Base-by-base conservation (phyloP, 2,888 invertebrate species). In the Seira ritae region DNA sequence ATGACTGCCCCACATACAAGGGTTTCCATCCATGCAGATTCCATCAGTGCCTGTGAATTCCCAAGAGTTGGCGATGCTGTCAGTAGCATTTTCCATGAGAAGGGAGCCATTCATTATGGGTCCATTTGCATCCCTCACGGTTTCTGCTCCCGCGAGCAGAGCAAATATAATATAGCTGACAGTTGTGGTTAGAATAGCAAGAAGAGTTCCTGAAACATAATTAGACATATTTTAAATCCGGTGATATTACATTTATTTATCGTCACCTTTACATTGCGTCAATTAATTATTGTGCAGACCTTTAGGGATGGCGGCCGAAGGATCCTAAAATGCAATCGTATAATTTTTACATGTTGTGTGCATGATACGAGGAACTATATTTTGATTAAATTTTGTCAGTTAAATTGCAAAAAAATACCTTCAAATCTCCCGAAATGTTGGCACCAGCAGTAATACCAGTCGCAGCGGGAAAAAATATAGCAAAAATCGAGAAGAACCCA, bases 391-490 rank as follows among this genome's bases (percentile, higher is more conserved):
- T 60, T n/a, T n/a, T n/a, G n/a, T n/a, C n/a, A n/a, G n/a, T n/a
- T n/a, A n/a, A n/a, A n/a, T n/a, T n/a, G n/a, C n/a, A n/a, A n/a
- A n/a, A n/a, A 55, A 15, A 19, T 89, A 92, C 92, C 89, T 92
- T 91, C 55, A 93, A 89, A 90, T 93, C 93, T 67, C 93, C 93
- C 42, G 92, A 92, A 84, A 93, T 93, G 89, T 93, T 93, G n/a
- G 93, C 93, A 19, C 92, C 92, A 69, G 92, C 92, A 86, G 92
- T 90, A 84, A 92, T 92, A 70, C 93, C 93, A 67, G 93, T 93
- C 1, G 93, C 93, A 22, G 93, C 92, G 0, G 93, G 93, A 90
- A 93, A 93, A 90, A 92, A 93, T 70, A 93, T 92, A 71, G 92
- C 90, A 90, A 93, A 93, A 17, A 93, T 92, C 24, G 91, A 90